Percentiles rank a stretch among this genome's conserved stretches.
These are phyloP conservation scores for Mormyrus hasselquistii DNA, from an alignment of 2,797 vertebrate genomes.

Conservation along the genomic window DNA sequence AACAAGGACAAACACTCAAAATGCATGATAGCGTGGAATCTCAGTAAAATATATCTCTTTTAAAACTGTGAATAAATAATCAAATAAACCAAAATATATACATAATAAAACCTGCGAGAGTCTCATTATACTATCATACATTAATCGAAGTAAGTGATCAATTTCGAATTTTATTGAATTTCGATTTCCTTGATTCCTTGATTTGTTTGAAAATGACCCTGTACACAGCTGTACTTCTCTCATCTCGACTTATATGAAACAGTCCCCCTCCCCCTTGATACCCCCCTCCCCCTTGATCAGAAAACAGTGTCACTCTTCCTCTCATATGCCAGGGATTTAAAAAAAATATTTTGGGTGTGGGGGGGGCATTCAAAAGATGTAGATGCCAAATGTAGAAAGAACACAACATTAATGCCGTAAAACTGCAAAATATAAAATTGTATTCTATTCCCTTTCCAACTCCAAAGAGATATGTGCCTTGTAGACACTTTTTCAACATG, in stretches of 20 bases:
- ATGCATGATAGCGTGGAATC: slow-evolving; percentile 43
- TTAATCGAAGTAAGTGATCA: neutral
- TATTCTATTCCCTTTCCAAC: neutral
- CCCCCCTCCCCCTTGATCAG: neutral
- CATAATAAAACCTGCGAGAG: slow-evolving; percentile 21
- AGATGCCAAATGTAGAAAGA: neutral
- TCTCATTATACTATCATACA: neutral
- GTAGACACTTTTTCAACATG: neutral
- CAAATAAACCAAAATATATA: slow-evolving; percentile 34
- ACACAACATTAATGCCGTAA: neutral
- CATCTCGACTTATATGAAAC: neutral
- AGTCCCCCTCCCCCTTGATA: neutral
- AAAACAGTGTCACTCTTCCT: neutral
- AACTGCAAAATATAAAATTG: neutral
- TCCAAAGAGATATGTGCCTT: neutral
- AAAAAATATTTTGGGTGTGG: neutral
- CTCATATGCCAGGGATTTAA: neutral
- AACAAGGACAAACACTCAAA: slow-evolving; percentile 22
- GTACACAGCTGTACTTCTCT: neutral
- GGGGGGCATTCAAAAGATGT: neutral
- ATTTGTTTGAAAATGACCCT: neutral
- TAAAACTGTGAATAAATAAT: slow-evolving; percentile 29
- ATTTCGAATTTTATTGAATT: neutral
- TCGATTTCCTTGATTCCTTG: neutral
- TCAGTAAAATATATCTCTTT: slow-evolving; percentile 36